Base-by-base conservation (phyloP, 2,888 invertebrate species). In the Steromphala cineraria region DNA sequence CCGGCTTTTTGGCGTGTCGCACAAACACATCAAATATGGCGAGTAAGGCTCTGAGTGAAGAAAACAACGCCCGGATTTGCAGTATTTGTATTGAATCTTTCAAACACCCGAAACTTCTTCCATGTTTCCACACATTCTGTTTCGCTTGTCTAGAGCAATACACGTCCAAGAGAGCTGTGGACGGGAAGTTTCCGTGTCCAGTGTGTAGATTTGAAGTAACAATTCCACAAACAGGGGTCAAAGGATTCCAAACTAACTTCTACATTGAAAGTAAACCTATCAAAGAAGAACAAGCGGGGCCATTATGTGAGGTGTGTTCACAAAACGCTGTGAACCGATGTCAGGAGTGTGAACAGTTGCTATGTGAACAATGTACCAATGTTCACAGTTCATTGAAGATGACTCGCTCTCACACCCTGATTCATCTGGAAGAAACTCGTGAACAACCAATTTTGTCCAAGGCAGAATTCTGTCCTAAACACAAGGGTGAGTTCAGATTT, bases 401-500 rank as follows among this genome's bases (percentile, higher is more conserved):
- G 24, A 52, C 75, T 15, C 36, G 75, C 7, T 21, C n/a, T 8
- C 75, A 75, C 75, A 46, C 52, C 0, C 24, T 46, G 15, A 46
- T 75, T 21, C 36, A 21, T 46, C 17, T 75, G 24, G 21, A 21
- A 2, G 46, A 75, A 46, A 24, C 52, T 2, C 21, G 13, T 19
- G 75, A 52, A n/a, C 15, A 13, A 21, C 46, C 40, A 7, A 8
- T 19, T 17, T n/a, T 75, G 7, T 75, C 75, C 4, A 75, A 46
- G 21, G 52, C 40, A 1, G 46, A 75, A 8, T 75, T 75, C 46
- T 75, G 75, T 52, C 2, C 24, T 19, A 75, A 75, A 19, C 80
- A 80, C 62, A 75, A 75, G n/a, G 80, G 74, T 17, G 80, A 80
- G 8, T 36, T 80, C n/a, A 31, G 80, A 21, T 80, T 80, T 56